phyloP scores from a whole-genome alignment of 2,888 invertebrate species.

The Agonopterix subpropinquella region DNA sequence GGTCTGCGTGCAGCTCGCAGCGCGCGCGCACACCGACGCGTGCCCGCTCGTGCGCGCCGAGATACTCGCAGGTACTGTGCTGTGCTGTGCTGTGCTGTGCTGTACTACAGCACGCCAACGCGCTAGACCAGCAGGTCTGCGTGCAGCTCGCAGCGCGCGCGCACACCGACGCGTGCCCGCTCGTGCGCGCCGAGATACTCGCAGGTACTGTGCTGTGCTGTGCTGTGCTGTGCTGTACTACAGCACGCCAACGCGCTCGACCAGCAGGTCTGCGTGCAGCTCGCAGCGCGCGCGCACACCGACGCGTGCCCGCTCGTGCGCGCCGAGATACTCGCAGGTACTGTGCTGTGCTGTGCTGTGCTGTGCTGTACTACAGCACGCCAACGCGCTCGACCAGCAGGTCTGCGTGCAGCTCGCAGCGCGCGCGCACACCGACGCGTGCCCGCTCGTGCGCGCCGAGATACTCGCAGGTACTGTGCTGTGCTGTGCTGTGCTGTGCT shows the following conservation, averaged over 20 bases:
- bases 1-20: conserved; percentile 91
- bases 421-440: not conserved
- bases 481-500: conserved; percentile 26
- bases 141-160: conserved; percentile 87
- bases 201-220: conserved; percentile 76
- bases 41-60: not conserved
- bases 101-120: conserved; percentile 85
- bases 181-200: conserved; percentile 91
- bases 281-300: not conserved
- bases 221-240: conserved; percentile 56
- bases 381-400: no score
- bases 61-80: conserved; percentile 55
- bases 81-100: not conserved
- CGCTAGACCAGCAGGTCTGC: conserved; percentile 94
- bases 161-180: conserved; percentile 88
- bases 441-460: not conserved
- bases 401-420: no score
- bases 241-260: conserved; percentile 70
- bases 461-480: conserved; percentile 55
- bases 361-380: no score
- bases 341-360: not conserved
- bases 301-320: not conserved
- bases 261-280: not conserved
- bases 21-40: conserved; percentile 45
- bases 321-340: conserved; percentile 36